phyloP scores from a whole-genome alignment of 2,113 vertebrate species.

The Mirounga angustirostris region DNA sequence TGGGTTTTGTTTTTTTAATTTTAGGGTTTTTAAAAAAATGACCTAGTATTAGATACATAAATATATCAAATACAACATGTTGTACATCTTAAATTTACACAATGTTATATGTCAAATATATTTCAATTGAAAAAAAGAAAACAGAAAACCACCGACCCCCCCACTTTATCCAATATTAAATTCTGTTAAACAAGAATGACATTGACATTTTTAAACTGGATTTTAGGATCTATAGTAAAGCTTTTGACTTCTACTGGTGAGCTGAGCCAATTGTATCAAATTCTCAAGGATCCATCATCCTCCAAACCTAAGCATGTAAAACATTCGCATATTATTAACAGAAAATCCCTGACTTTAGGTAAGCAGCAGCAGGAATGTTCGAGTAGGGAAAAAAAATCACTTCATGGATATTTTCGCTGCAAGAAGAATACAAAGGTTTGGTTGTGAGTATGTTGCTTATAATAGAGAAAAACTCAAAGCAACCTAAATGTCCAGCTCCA shows the following conservation, averaged over 20 bases:
- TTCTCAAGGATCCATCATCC: conserved; percentile 16
- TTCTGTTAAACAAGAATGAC: conserved; percentile 38
- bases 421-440: background rate
- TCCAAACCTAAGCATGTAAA: background rate
- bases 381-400: background rate
- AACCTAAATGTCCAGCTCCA: background rate
- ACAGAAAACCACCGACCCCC: background rate
- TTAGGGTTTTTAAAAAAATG: background rate
- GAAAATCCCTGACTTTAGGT: background rate
- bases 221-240: conserved; percentile 2
- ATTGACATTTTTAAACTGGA: conserved; percentile 7
- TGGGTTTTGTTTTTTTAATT: background rate
- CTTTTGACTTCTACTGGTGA: background rate
- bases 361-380: background rate
- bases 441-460: background rate
- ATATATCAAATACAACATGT: background rate
- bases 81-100: background rate
- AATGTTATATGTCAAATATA: background rate
- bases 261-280: conserved; percentile 1
- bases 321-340: conserved; percentile 22
- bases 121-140: background rate
- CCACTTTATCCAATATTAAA: background rate
- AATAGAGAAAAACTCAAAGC: background rate
- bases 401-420: background rate
- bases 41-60: background rate